These are phyloP conservation scores for Leptobrachium ailaonicum DNA, from an alignment of 2,113 vertebrate species.

Conservation along the genomic window DNA sequence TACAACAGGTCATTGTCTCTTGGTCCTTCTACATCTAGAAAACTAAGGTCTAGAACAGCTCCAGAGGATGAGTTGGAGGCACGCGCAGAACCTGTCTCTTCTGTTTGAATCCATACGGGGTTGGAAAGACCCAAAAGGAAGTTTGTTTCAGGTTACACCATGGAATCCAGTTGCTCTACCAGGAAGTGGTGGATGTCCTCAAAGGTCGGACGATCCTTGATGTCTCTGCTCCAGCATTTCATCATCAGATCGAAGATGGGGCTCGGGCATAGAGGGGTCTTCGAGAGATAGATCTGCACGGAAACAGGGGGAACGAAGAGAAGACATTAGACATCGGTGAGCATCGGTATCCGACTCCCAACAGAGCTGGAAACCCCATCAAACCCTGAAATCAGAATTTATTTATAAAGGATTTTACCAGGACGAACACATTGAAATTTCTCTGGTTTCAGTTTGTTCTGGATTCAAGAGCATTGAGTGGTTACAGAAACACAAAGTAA, in stretches of 20 bases:
- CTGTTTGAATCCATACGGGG: not conserved
- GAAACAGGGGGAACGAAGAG: not conserved
- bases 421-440: no score
- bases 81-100: constrained; percentile 10
- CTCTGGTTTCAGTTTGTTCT: no score
- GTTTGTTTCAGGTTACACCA: constrained; percentile 50
- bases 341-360: no score
- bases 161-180: constrained; percentile 76
- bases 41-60: constrained; percentile 30
- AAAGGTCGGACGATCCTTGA: constrained; percentile 73
- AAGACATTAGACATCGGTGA: not conserved
- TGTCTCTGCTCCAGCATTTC: constrained; percentile 78
- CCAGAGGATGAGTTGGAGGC: constrained; percentile 33
- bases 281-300: constrained; percentile 73
- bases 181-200: constrained; percentile 73
- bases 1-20: constrained; percentile 37
- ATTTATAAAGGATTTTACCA: no score
- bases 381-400: no score
- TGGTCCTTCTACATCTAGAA: constrained; percentile 50
- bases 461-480: no score
- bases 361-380: no score
- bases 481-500: no score
- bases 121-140: not conserved
- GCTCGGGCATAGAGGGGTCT: constrained; percentile 74
- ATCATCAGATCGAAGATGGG: constrained; percentile 81